Evolutionary conservation across 1,140 invertebrate genomes (phyloP).

Genomic region (Sogatella furcifera): DNA sequence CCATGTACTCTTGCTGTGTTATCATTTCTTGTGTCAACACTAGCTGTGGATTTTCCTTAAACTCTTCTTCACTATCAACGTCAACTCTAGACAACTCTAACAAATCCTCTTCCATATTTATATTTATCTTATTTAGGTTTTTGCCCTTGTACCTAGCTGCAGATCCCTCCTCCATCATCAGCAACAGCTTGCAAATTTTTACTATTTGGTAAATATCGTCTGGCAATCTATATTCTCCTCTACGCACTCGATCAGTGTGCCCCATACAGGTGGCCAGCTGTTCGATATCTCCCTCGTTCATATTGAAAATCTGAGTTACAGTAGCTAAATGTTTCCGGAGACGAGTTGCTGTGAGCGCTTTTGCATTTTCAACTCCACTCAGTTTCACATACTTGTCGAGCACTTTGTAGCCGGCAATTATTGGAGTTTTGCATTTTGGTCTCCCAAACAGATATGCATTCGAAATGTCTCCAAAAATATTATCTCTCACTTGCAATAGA

Average conservation of each 20-base stretch:
- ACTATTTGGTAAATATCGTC: conserved; percentile 1
- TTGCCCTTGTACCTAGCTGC: conserved; percentile 23
- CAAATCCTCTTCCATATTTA: too few species aligned
- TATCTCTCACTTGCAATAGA: too few species aligned
- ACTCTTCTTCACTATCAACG: too few species aligned
- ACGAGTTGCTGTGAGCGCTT: conserved; percentile 5
- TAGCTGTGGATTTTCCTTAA: too few species aligned
- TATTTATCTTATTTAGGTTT: conserved; percentile 17
- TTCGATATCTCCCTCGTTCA: conserved; percentile 8
- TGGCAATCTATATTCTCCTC: neutral
- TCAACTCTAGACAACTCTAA: too few species aligned
- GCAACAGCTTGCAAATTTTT: conserved; percentile 21
- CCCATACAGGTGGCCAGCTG: conserved; percentile 16
- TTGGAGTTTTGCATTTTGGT: neutral
- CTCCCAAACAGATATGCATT: too few species aligned
- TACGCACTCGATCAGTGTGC: conserved; percentile 1
- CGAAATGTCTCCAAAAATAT: too few species aligned
- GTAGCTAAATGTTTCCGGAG: conserved; percentile 8
- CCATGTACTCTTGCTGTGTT: too few species aligned
- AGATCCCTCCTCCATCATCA: conserved; percentile 23
- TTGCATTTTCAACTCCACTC: conserved; percentile 4
- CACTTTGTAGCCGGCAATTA: conserved; percentile 10
- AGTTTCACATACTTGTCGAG: conserved; percentile 2
- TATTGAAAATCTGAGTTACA: conserved; percentile 3
- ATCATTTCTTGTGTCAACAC: too few species aligned